Evolutionary conservation across 2,113 vertebrate genomes (phyloP).

Genomic region (Triplophysa tibetana): DNA sequence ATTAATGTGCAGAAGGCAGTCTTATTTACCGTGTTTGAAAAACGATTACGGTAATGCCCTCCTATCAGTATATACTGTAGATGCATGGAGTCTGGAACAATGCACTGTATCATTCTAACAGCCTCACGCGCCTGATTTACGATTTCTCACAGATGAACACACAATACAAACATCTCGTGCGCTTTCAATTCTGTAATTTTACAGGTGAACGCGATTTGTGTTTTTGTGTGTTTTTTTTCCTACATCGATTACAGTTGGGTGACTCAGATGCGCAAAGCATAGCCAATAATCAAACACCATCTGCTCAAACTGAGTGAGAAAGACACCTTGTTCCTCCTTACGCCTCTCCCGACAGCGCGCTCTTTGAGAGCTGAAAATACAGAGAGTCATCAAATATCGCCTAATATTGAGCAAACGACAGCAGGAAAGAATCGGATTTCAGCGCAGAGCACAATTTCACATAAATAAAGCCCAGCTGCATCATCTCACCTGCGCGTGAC

Average conservation of each 20-base stretch:
- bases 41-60: conserved; percentile 20
- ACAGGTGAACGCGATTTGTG: background rate
- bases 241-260: conserved; percentile 39
- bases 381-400: conserved; percentile 30
- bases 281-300: conserved; percentile 44
- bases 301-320: conserved; percentile 35
- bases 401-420: conserved; percentile 30
- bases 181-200: background rate
- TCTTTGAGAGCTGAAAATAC: conserved; percentile 26
- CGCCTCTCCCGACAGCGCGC: conserved; percentile 25
- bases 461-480: conserved; percentile 26
- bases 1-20: conserved; percentile 13
- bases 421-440: background rate
- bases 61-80: conserved; percentile 19
- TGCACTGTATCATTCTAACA: conserved; percentile 18
- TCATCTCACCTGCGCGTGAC: conserved; percentile 27
- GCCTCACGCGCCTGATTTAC: conserved; percentile 5
- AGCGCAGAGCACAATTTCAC: background rate
- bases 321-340: conserved; percentile 15
- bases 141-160: background rate
- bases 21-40: conserved; percentile 31
- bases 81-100: conserved; percentile 7
- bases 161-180: background rate
- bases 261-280: conserved; percentile 53
- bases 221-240: background rate